These are phyloP conservation scores for Fissipunctia ypsillon DNA, from an alignment of 2,888 invertebrate genomes.

Conservation along the genomic window DNA sequence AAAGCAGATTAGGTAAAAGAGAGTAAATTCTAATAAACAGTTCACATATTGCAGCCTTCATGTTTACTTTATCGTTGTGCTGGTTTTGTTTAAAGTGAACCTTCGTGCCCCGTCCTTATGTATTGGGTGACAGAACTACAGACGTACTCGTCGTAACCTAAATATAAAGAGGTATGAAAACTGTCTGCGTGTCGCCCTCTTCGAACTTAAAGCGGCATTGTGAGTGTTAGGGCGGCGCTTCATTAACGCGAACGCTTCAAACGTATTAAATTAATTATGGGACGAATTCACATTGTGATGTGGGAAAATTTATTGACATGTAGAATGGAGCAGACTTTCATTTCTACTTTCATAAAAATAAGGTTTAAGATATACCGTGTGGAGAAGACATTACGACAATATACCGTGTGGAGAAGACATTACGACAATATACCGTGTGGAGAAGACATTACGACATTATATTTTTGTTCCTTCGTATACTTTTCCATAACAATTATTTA, in stretches of 20 bases:
- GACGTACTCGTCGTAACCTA: slow-evolving; percentile 44
- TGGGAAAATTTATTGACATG: too few species aligned
- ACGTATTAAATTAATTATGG: slow-evolving; percentile 4
- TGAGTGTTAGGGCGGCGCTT: slow-evolving; percentile 1
- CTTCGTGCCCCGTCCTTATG: not conserved
- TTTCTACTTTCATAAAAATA: not conserved
- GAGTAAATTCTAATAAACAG: not conserved
- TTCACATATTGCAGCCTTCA: not conserved
- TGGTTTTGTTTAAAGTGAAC: not conserved
- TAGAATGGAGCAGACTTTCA: too few species aligned
- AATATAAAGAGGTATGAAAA: slow-evolving; percentile 52
- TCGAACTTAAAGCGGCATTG: slow-evolving; percentile 19
- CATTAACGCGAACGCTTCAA: slow-evolving; percentile 3
- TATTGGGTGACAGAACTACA: slow-evolving; percentile 14
- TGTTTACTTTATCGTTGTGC: too few species aligned
- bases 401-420: too few species aligned
- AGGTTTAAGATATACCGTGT: not conserved
- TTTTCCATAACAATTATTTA: too few species aligned
- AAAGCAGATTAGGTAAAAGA: not conserved
- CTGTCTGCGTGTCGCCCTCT: slow-evolving; percentile 30
- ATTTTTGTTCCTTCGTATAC: too few species aligned
- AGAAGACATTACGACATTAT: too few species aligned
- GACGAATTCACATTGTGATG: not conserved
- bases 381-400: too few species aligned
- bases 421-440: too few species aligned